Evolutionary conservation across 2,888 invertebrate species (phyloP), one percentile per base, ranked within the genome.

Genomic region (Caenorhabditis virilis): DNA sequence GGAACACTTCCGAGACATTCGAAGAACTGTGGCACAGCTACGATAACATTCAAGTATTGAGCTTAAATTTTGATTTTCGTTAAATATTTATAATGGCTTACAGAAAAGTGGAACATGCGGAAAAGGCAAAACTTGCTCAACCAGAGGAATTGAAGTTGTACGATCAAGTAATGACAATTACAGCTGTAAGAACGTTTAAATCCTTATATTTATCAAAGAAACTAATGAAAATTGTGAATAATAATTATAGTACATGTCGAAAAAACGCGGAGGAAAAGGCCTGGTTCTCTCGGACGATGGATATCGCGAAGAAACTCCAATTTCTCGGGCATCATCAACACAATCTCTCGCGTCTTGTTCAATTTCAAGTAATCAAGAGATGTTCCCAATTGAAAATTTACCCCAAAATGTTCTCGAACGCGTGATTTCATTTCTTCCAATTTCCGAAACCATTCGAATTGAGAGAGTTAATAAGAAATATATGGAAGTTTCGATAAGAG

Each of bases 141-240:
- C 54, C 72, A 9, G 77, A 79, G 20, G 80, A 83, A 38, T 69
- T 83, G 41, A 75, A 72, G 30, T 80, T 83, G 56, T 83, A 83
- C 66, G 79, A 78, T 4, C 76, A 78, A 36, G 68, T 69, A 11
- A 83, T 83, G 82, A 48, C 63, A 5, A 80, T 83, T 22, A 53
- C 58, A 16, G 54, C 58, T 50, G 77, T 76, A 11, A 38, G 54
- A 38, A 18, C 16, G 13, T 36, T 36, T n/a, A n/a, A n/a, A n/a
- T n/a, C n/a, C n/a, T n/a, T n/a, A n/a, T n/a, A n/a, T n/a, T n/a
- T n/a, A n/a, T n/a, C n/a, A n/a, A n/a, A n/a, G 36, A n/a, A 36
- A 36, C 5, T 15, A n/a, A n/a, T 36, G 11, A 36, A n/a, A 22
- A 22, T 51, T 50, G 16, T 5, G 7, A 30, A 39, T 11, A 16